phyloP scores from a whole-genome alignment of 2,888 invertebrate genomes.

The Oeneis ivallda region DNA sequence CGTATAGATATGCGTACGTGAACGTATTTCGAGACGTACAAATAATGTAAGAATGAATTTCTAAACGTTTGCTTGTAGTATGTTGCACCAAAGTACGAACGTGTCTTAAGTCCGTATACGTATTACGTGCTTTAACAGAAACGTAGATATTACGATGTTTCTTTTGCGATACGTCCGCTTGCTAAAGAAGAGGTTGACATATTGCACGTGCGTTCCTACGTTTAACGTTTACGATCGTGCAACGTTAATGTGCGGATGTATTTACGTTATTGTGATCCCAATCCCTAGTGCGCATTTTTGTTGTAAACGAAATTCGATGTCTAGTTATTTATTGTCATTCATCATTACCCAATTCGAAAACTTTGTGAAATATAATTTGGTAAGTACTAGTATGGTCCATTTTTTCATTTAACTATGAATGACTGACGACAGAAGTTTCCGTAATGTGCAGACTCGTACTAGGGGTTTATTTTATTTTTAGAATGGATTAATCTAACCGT shows the following conservation, averaged over 20 bases:
- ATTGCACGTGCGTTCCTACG: background rate
- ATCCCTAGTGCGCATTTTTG: background rate
- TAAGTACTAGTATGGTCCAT: background rate
- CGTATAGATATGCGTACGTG: background rate
- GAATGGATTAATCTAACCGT: background rate
- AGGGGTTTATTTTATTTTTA: background rate
- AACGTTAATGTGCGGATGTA: background rate
- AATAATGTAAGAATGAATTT: background rate
- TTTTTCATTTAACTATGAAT: background rate
- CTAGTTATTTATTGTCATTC: background rate
- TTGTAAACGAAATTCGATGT: background rate
- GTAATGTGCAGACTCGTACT: background rate
- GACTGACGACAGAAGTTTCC: background rate
- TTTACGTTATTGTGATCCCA: slow-evolving; percentile 3
- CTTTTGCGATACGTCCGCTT: background rate
- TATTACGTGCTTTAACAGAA: too few relatives aligned
- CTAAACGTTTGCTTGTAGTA: background rate
- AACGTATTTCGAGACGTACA: background rate
- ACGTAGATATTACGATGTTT: too few relatives aligned
- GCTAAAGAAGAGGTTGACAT: background rate
- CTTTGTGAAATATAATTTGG: background rate
- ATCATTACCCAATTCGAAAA: background rate
- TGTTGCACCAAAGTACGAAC: too few relatives aligned
- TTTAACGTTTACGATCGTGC: background rate
- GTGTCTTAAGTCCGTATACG: too few relatives aligned